phyloP scores from a whole-genome alignment of 2,888 invertebrate genomes.

The Mesorhabditis belari region DNA sequence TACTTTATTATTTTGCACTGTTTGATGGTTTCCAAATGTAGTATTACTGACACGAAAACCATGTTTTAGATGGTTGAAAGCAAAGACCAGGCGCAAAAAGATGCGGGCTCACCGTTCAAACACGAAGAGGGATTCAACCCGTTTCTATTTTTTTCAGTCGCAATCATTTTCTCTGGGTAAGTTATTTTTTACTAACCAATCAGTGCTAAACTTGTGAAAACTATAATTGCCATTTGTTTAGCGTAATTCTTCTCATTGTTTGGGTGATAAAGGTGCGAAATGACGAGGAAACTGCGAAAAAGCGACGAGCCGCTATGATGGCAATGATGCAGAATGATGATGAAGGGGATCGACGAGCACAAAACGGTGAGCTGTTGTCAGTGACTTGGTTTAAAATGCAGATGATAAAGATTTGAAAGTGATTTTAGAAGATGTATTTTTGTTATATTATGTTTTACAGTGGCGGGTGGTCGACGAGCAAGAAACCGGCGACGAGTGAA shows the following conservation, averaged over 20 bases:
- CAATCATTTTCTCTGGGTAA: constrained; percentile 23
- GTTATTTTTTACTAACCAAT: too few relatives aligned
- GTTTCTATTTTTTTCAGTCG: constrained; percentile 22
- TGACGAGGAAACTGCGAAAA: constrained; percentile 26
- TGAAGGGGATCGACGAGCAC: constrained; percentile 15
- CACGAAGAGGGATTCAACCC: constrained; percentile 15
- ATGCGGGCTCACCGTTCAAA: constrained; percentile 6
- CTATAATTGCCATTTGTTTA: constrained; percentile 2
- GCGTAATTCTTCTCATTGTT: constrained; percentile 22
- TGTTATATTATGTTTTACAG: constrained; percentile 9
- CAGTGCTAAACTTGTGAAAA: too few relatives aligned
- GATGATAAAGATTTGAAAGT: background rate
- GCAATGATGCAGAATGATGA: constrained; percentile 31
- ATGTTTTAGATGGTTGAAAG: too few relatives aligned
- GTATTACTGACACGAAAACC: too few relatives aligned
- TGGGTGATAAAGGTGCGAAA: constrained; percentile 25
- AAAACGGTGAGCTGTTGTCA: constrained; percentile 15
- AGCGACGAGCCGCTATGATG: constrained; percentile 21
- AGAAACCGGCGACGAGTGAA: constrained; percentile 24
- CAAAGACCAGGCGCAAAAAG: background rate
- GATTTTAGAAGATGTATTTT: background rate
- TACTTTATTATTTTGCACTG: too few relatives aligned
- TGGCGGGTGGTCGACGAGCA: constrained; percentile 33
- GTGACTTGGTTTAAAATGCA: background rate
- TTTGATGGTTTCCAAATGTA: too few relatives aligned